These are phyloP conservation scores for Eretmochelys imbricata DNA, from an alignment of 2,113 vertebrate species.

Conservation along the genomic window DNA sequence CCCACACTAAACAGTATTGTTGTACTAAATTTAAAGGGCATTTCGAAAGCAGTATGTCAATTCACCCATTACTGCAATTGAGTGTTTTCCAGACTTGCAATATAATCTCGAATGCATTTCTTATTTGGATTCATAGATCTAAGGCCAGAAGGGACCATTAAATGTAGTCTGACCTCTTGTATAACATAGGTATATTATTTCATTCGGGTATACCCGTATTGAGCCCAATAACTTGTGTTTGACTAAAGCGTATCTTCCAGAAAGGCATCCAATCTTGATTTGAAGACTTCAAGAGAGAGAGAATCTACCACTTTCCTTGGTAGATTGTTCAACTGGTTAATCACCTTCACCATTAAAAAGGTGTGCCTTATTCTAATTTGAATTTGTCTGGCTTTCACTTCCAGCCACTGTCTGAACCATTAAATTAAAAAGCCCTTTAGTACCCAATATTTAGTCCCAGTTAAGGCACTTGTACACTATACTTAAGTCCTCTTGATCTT, in stretches of 20 bases:
- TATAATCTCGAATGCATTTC: not conserved
- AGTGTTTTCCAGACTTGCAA: not conserved
- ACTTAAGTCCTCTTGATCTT: not conserved
- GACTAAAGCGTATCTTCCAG: not conserved
- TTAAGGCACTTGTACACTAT: not conserved
- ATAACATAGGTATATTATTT: not conserved
- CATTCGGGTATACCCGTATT: accelerated
- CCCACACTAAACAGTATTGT: constrained; percentile 42
- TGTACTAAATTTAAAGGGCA: constrained; percentile 47
- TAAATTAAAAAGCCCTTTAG: not conserved
- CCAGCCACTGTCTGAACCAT: not conserved
- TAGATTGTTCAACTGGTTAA: not conserved
- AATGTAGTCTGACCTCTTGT: not conserved
- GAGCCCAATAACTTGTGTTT: not conserved
- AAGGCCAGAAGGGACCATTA: not conserved
- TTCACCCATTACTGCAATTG: not conserved
- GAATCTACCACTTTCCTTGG: not conserved
- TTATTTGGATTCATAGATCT: not conserved
- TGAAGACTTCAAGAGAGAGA: not conserved
- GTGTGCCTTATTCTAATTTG: not conserved
- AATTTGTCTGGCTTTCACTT: not conserved
- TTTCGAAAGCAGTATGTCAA: constrained; percentile 26
- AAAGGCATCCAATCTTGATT: not conserved
- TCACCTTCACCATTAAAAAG: not conserved
- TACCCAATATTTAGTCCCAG: not conserved